A percentile compares a stretch with the other conserved stretches of the same genome.
These are phyloP conservation scores for Botia kubotai DNA, from an alignment of 2,797 vertebrate genomes.

Conservation along the genomic window DNA sequence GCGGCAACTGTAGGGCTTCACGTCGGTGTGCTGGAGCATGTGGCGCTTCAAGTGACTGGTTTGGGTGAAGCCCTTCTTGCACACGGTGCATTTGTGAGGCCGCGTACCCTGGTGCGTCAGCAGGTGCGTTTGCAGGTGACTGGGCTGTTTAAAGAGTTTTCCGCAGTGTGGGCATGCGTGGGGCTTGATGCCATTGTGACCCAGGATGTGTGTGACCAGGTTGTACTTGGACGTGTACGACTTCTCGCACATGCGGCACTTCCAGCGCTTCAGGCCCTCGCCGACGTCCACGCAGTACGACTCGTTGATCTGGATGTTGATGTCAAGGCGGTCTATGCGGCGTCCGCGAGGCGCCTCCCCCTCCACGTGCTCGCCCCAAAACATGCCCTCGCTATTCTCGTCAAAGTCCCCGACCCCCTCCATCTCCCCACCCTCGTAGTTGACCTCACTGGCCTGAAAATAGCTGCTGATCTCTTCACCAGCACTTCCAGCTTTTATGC, in stretches of 20 bases:
- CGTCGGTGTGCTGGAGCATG: constrained; percentile 95
- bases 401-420: constrained; percentile 83
- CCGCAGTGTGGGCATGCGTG: constrained; percentile 93
- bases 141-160: constrained; percentile 98
- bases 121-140: constrained; percentile 96
- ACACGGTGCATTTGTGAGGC: constrained; percentile 95
- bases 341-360: constrained; percentile 68
- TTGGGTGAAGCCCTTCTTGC: constrained; percentile 97
- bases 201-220: constrained; percentile 96
- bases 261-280: constrained; percentile 94
- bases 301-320: constrained; percentile 97
- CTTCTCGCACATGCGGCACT: constrained; percentile 97
- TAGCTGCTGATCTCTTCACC: constrained; percentile 81
- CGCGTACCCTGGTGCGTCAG: constrained; percentile 95
- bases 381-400: constrained; percentile 75
- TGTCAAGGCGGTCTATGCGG: constrained; percentile 94
- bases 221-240: constrained; percentile 99
- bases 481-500: constrained; percentile 69
- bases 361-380: constrained; percentile 70
- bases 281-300: constrained; percentile 95
- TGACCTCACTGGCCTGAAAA: constrained; percentile 80
- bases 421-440: constrained; percentile 79
- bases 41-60: constrained; percentile 98
- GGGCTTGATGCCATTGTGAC: constrained; percentile 96
- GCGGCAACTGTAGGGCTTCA: constrained; percentile 97